A percentile compares a stretch with the other conserved stretches of the same genome.
Evolutionary conservation across 2,113 vertebrate species (phyloP).

Genomic region (Engraulis encrasicolus): DNA sequence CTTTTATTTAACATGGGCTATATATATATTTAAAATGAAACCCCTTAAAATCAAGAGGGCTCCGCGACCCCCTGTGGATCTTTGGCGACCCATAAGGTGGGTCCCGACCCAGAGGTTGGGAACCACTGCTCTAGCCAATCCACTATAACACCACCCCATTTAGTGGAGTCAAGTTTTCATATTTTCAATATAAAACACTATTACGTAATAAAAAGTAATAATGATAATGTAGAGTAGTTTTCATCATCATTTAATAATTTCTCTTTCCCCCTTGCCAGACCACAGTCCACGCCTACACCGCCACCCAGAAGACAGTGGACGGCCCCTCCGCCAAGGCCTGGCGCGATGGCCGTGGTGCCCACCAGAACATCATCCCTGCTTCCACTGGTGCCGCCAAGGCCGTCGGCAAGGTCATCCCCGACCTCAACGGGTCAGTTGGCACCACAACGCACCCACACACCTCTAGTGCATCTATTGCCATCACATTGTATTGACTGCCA

Average conservation of each 20-base stretch:
- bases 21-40: no score
- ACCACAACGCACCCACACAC: background rate
- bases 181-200: no score
- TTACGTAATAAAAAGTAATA: no score
- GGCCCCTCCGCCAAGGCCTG: conserved; percentile 86
- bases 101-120: no score
- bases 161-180: no score
- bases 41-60: no score
- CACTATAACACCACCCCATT: no score
- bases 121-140: no score
- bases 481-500: background rate
- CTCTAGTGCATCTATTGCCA: no score
- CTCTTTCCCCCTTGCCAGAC: conserved; percentile 71
- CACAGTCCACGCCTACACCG: conserved; percentile 89
- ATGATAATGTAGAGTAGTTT: background rate
- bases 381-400: conserved; percentile 89
- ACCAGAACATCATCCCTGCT: conserved; percentile 90
- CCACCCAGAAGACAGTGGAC: conserved; percentile 91
- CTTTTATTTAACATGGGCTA: no score
- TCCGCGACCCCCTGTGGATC: no score
- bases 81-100: no score
- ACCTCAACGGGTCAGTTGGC: conserved; percentile 82
- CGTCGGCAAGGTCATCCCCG: conserved; percentile 87
- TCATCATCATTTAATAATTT: background rate
- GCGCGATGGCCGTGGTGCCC: conserved; percentile 84